Evolutionary conservation across 2,113 vertebrate species (phyloP), one percentile per base, ranked within the genome.

Genomic region (Callocephalon fimbriatum): DNA sequence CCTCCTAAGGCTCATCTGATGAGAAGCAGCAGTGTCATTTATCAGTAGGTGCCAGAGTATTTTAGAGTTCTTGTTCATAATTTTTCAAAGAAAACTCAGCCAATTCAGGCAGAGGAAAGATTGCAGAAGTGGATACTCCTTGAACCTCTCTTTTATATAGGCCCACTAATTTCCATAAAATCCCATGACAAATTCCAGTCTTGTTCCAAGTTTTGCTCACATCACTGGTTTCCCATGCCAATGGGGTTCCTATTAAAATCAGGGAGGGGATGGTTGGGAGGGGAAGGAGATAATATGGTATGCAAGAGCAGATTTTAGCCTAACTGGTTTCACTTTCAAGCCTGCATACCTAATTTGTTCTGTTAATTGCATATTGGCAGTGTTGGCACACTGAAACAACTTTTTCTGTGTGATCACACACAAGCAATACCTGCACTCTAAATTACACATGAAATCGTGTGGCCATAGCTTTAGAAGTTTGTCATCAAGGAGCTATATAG

Each of bases 1-100:
- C 74, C 84, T 93, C 84, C 93, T 79, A 93, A 85, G 85, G 88
- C 71, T 94, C 85, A 85, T 68, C 77, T 5, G n/a, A 90, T 73
- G 48, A 71, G 74, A 79, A 89, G 44, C 42, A 91, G 56, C 16
- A 37, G 42, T 68, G 61, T 65, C 16, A 73, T 86, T 90, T 76
- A 79, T 91, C 40, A 45, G 47, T 40, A 94, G 51, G 42, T 71
- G 37, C 66, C 62, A 80, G 53, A 75, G 31, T 7, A 81, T 45
- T 93, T 96, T 48, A 61, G 40, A 66, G 27, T 65, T 90, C 47
- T 81, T 74, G 21, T 77, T 93, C 15, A 3, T 53, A 79, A 75
- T 25, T 73, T 88, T 79, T n/a, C 13, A 31, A 42, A 73, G 70
- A 90, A 93, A 76, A 31, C 5, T 0, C 27, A 73, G 58, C 48